Conservation (phyloP, 1,140 invertebrate species). For the Drosophila kanapiae region DNA sequence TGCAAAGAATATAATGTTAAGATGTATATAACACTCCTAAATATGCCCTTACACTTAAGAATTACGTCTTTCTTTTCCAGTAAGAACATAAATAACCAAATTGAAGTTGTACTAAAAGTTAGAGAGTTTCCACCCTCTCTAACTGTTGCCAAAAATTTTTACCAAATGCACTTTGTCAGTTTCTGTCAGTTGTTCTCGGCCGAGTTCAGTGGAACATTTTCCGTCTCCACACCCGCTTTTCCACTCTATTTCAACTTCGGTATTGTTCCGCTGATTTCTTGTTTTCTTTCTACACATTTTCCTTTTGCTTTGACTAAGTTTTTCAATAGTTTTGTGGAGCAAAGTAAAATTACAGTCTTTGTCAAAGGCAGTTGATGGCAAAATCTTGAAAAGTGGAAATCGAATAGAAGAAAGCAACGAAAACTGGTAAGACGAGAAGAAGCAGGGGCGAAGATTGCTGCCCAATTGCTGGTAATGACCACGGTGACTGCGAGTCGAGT, state of each 20-base stretch:
- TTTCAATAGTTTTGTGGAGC: constrained; percentile 40
- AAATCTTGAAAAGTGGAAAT: constrained; percentile 66
- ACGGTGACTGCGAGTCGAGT: neutral
- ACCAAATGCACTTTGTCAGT: constrained; percentile 72
- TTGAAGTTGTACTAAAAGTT: constrained; percentile 7
- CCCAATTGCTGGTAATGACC: constrained; percentile 25
- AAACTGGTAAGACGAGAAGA: constrained; percentile 20
- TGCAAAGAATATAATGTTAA: too few species aligned
- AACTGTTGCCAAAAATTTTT: constrained; percentile 29
- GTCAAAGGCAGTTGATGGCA: constrained; percentile 62
- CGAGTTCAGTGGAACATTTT: constrained; percentile 59
- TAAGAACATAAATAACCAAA: neutral
- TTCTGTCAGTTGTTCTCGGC: constrained; percentile 66
- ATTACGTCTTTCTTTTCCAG: too few species aligned
- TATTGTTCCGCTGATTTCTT: constrained; percentile 10
- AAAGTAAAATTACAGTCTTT: constrained; percentile 70
- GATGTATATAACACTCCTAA: too few species aligned
- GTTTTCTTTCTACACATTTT: constrained; percentile 13
- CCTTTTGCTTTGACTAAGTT: constrained; percentile 17
- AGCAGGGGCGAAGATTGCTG: constrained; percentile 16
- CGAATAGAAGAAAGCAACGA: constrained; percentile 24
- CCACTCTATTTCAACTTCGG: constrained; percentile 16
- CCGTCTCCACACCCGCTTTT: constrained; percentile 14
- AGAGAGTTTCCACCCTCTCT: constrained; percentile 5
- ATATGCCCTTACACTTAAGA: too few species aligned